Percentiles rank a stretch among this genome's conserved stretches.
These are phyloP conservation scores for Nerophis lumbriciformis DNA, from an alignment of 2,113 vertebrate genomes.

Conservation along the genomic window DNA sequence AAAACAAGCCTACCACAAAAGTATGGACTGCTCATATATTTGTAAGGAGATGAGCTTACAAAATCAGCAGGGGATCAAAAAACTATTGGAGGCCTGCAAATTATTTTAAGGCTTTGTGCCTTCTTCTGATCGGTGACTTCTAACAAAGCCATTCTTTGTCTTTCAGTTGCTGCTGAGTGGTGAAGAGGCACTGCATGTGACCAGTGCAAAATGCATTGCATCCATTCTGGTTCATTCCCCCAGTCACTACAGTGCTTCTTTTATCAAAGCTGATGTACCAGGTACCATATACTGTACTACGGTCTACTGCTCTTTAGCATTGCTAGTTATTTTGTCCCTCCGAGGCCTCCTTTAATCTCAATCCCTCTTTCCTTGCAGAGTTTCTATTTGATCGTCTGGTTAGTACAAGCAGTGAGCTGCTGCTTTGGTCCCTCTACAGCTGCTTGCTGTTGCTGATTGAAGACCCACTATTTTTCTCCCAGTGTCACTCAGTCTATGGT, in stretches of 20 bases:
- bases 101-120: not conserved
- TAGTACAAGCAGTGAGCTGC: constrained; percentile 71
- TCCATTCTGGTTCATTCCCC: constrained; percentile 81
- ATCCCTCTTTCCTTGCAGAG: constrained; percentile 38
- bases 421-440: constrained; percentile 84
- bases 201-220: constrained; percentile 82
- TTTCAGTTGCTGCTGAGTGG: constrained; percentile 84
- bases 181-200: constrained; percentile 84
- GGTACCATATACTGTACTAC: constrained; percentile 64
- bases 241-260: constrained; percentile 73
- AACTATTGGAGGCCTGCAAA: constrained; percentile 1
- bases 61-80: not conserved
- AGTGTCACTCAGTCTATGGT: constrained; percentile 96
- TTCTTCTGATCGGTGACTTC: not conserved
- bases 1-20: too few relatives aligned
- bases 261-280: constrained; percentile 86
- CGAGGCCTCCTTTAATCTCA: not conserved
- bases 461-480: constrained; percentile 87
- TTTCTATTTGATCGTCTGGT: constrained; percentile 65
- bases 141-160: not conserved
- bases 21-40: too few relatives aligned
- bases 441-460: constrained; percentile 84
- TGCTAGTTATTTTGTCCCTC: not conserved
- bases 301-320: not conserved
- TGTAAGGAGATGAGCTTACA: too few relatives aligned